Base-by-base conservation (phyloP, 2,888 invertebrate species). In the Megaustenia siamemsis region DNA sequence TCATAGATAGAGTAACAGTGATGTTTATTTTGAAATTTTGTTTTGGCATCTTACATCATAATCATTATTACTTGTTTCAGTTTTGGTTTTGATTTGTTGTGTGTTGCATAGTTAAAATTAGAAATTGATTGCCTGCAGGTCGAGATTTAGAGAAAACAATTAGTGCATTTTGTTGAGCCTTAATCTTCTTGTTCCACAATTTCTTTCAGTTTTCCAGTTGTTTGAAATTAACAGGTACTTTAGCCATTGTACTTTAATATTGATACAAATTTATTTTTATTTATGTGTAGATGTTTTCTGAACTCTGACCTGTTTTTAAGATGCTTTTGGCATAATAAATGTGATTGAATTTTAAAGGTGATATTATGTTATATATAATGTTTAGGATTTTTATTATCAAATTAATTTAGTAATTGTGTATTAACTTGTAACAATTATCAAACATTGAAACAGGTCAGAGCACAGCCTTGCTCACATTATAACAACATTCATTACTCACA, bases 151-250 rank as follows among this genome's bases (percentile, higher is more conserved):
- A 63, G 28, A 15, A 32, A 69, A 5, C 24, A 4, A 40, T 5
- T 3, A 35, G 35, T 38, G 32, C 15, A 35, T 28, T 32, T 73
- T 49, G 35, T 73, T 49, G 6, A 73, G 40, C 18, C 12, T 28
- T 73, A 32, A 73, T 49, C 18, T 49, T 49, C 32, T 73, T 49
- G n/a, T 28, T n/a, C 18, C 32, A 21, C 77, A 12, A 49, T 83
- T 69, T 77, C 45, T 83, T 82, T 82, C 71, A 86, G 86, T 86
- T 56, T 86, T 86, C 45, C 86, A 86, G 84, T 69, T 86, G 60
- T 86, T 86, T 71, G 71, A 86, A 49, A 76, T 86, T 71, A 63
- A 49, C 81, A 84, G 82, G 82, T 86, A 83, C 49, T 49, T 49
- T 69, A 24, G 38, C 21, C 2, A 69, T 40, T 69, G 69, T 24